These are phyloP conservation scores for Megastigmus dorsalis DNA, from an alignment of 2,888 invertebrate species.

Conservation along the genomic window DNA sequence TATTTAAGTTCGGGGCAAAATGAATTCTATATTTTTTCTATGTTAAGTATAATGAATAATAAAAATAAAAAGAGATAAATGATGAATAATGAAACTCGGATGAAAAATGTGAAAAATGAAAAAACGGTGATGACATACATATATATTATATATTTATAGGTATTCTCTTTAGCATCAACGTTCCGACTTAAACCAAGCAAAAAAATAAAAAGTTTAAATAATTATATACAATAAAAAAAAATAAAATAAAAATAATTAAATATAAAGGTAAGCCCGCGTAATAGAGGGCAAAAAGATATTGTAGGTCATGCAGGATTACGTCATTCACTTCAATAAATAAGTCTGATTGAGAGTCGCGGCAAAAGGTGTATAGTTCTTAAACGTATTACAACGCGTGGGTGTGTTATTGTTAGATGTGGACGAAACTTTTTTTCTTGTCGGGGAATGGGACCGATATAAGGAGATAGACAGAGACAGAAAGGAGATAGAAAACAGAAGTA, in stretches of 20 bases:
- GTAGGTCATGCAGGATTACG: conserved; percentile 65
- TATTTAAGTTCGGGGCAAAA: conserved; percentile 73
- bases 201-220: conserved; percentile 58
- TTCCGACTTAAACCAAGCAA: conserved; percentile 62
- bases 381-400: conserved; percentile 49
- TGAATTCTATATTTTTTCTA: conserved; percentile 74
- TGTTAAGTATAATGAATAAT: conserved; percentile 69
- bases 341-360: conserved; percentile 62
- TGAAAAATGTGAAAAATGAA: conserved; percentile 53
- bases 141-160: conserved; percentile 69
- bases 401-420: conserved; percentile 44
- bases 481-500: too few relatives aligned
- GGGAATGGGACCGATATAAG: background rate
- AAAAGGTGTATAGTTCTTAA: conserved; percentile 51
- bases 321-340: conserved; percentile 67
- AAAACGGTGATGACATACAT: conserved; percentile 63
- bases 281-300: conserved; percentile 50
- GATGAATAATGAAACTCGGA: conserved; percentile 11
- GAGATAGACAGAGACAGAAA: background rate
- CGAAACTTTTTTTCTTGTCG: conserved; percentile 39
- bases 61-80: conserved; percentile 38
- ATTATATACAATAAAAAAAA: conserved; percentile 55
- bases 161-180: conserved; percentile 70
- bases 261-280: conserved; percentile 53
- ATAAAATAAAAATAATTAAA: conserved; percentile 50